These are phyloP conservation scores for Troglohyphantes excavatus DNA, from an alignment of 2,888 invertebrate species.

Conservation along the genomic window DNA sequence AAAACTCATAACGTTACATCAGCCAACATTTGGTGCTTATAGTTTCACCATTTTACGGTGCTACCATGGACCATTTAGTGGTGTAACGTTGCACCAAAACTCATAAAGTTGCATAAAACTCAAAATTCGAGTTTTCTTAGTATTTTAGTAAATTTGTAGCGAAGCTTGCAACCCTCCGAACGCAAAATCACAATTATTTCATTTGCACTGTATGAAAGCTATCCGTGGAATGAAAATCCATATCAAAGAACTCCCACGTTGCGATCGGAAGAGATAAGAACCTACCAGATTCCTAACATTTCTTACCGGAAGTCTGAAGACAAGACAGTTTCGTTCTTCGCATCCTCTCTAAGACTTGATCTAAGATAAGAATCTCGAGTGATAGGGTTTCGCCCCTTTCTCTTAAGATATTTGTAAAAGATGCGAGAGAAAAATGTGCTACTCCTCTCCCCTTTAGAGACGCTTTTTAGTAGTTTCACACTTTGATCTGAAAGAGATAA, in stretches of 20 bases:
- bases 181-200: no score
- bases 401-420: not conserved
- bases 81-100: no score
- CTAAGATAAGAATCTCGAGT: not conserved
- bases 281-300: not conserved
- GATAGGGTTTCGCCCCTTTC: not conserved
- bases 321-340: not conserved
- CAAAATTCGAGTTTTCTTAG: no score
- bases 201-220: no score
- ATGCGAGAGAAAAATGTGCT: not conserved
- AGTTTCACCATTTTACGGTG: no score
- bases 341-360: not conserved
- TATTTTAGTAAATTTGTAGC: no score
- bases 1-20: no score
- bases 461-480: constrained; percentile 6
- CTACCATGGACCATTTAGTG: no score
- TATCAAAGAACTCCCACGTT: constrained; percentile 38
- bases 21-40: no score
- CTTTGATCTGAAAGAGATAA: not conserved
- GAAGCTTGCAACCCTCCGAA: no score
- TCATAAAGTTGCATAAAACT: no score
- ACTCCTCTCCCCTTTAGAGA: not conserved
- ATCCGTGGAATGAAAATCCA: no score
- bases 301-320: constrained; percentile 17
- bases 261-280: constrained; percentile 32